phyloP scores from a whole-genome alignment of 2,797 vertebrate species.

The Picus viridis region DNA sequence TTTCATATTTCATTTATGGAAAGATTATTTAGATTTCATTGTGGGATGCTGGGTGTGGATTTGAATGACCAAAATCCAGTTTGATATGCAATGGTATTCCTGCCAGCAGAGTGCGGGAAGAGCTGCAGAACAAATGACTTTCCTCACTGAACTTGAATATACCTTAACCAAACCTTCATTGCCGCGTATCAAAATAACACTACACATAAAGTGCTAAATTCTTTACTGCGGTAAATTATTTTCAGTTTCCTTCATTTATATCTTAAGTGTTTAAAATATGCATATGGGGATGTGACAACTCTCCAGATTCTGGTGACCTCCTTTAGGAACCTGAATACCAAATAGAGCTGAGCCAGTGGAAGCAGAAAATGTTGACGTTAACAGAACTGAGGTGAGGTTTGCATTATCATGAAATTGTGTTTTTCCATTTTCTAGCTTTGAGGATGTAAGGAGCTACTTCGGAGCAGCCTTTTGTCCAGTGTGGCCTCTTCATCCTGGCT shows the following conservation, averaged over 20 bases:
- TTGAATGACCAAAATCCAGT: neutral
- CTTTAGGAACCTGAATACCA: neutral
- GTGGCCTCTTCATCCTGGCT: neutral
- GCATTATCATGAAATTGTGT: accelerated
- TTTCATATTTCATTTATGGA: neutral
- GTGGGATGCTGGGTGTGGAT: neutral
- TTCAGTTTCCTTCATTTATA: neutral
- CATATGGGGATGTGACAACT: neutral
- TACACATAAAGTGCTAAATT: neutral
- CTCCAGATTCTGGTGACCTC: neutral
- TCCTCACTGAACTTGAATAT: neutral
- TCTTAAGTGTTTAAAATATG: neutral
- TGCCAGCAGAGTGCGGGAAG: neutral
- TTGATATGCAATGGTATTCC: neutral
- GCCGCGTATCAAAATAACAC: neutral
- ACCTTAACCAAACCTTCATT: neutral
- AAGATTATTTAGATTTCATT: neutral
- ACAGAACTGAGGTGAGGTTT: neutral
- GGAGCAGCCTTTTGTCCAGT: neutral
- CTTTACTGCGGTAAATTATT: neutral
- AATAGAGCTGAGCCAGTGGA: neutral
- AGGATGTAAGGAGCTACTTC: neutral
- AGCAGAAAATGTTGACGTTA: neutral
- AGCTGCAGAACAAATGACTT: neutral
- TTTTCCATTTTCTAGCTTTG: accelerated